These are phyloP conservation scores for Dendrophyllia cribrosa DNA, from an alignment of 64 coral and sea anemone genomes.

Conservation along the genomic window DNA sequence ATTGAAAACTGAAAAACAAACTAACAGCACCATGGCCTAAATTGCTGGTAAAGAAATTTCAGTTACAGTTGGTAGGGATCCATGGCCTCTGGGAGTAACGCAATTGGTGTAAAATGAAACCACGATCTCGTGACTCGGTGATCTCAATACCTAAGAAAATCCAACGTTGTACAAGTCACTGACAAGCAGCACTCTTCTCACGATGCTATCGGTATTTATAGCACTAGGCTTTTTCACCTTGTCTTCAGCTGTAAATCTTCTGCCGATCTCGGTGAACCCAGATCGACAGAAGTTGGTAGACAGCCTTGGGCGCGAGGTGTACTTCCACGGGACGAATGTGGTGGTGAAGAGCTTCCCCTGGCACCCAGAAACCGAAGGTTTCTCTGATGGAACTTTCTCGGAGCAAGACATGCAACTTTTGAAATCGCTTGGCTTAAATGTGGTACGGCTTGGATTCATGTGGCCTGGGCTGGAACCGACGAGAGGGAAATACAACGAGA, in stretches of 20 bases:
- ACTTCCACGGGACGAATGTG: constrained; percentile 89
- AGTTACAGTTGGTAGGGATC: too few species aligned
- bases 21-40: too few species aligned
- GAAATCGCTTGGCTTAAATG: constrained; percentile 84
- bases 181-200: too few species aligned
- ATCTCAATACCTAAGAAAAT: neutral
- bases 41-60: too few species aligned
- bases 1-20: too few species aligned
- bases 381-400: constrained; percentile 72
- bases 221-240: neutral
- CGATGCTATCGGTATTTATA: neutral
- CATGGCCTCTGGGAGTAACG: too few species aligned
- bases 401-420: constrained; percentile 93
- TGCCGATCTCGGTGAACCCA: constrained; percentile 75
- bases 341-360: constrained; percentile 88
- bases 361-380: constrained; percentile 86
- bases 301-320: constrained; percentile 74
- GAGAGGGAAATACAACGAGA: constrained; percentile 81
- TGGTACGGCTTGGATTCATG: constrained; percentile 88
- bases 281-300: constrained; percentile 73
- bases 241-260: constrained; percentile 2
- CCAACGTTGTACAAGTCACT: too few species aligned
- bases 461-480: constrained; percentile 84
- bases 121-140: neutral
- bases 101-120: neutral